Evolutionary conservation across 1,140 invertebrate species (phyloP), one percentile per base, ranked within the genome.

Genomic region (Luehdorfia chinensis): DNA sequence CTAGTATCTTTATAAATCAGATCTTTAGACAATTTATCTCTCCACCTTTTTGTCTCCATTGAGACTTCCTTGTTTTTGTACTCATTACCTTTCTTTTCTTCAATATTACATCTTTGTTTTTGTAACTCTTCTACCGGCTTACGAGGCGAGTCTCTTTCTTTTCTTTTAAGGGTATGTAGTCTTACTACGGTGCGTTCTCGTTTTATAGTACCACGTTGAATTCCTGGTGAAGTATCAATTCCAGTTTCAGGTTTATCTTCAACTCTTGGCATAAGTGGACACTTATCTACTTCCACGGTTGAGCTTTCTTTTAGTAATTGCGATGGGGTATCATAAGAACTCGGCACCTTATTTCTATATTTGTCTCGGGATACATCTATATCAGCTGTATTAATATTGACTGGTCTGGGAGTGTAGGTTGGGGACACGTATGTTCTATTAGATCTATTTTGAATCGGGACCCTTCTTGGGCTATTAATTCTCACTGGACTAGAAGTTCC

Each of bases 381-480:
- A 66, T 95, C 93, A 1, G 93, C 92, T 2, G 94, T 95, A 66
- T 95, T 93, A 18, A 95, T 94, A 50, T 88, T 87, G 9, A 92
- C 89, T 3, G 92, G 91, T 28, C 89, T 87, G 1, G 88, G 74
- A 15, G 89, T 81, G 55, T 88, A 88, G 49, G 78, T 87, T 8
- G 87, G 73, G 13, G 87, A 66, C 9, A 62, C 54, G 39, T 83
- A 87, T 13, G 31, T 63, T 59, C 79, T 70, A 27, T 61, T 74
- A 19, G 65, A 54, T 59, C 79, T 70, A 34, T 56, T 74, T 21
- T 64, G 52, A 33, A 81, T 46, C 4, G 77, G 72, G 23, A 69
- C 67, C 37, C 80, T 68, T 54, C 83, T 64, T 2, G 80, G 83
- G 41, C 83, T 86, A 50, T 69, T 79, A 59, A 86, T 73, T 64